Evolutionary conservation across 2,797 vertebrate genomes (phyloP), one percentile per base, ranked within the genome.

Genomic region (Clarias laeviceps): DNA sequence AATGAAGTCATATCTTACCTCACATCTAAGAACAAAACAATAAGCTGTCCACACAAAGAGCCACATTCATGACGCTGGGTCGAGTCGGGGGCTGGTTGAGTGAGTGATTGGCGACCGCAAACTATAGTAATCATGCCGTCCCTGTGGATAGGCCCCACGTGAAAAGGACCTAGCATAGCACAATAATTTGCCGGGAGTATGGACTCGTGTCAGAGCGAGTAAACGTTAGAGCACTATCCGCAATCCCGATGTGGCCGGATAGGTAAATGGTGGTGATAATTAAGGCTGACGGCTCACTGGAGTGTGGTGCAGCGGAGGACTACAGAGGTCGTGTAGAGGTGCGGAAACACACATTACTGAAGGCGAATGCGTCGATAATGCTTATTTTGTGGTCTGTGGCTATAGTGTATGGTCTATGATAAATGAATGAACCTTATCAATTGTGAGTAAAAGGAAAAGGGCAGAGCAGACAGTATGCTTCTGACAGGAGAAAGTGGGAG

Each of bases 241-340:
- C 88, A 34, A 86, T 78, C 77, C 61, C 79, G 89, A 89, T 81
- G 85, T 14, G 81, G 90, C 86, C 81, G 73, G 80, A 88, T 87
- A 90, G 89, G 88, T 89, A 89, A 88, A 88, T 79, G 82, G 27
- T 88, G 90, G 85, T 87, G 91, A 89, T 93, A 94, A 94, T 94
- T 93, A 92, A 90, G 88, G 91, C 90, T 89, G 93, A 92, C 92
- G 88, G 91, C 84, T 77, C 70, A 85, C 78, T 85, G 88, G 84
- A 88, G 80, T 86, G 88, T 87, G 66, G 81, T 86, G 87, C 72
- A 61, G 61, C 50, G 74, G 56, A 85, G 82, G 82, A 82, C 66
- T 66, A 74, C 72, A 61, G 87, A 81, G 86, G 89, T 90, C 86
- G 77, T 18, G 73, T 73, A 61, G 80, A 82, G 84, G 70, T 85